Evolutionary conservation across 1,140 invertebrate species (phyloP).

Genomic region (Leguminivora glycinivorella): DNA sequence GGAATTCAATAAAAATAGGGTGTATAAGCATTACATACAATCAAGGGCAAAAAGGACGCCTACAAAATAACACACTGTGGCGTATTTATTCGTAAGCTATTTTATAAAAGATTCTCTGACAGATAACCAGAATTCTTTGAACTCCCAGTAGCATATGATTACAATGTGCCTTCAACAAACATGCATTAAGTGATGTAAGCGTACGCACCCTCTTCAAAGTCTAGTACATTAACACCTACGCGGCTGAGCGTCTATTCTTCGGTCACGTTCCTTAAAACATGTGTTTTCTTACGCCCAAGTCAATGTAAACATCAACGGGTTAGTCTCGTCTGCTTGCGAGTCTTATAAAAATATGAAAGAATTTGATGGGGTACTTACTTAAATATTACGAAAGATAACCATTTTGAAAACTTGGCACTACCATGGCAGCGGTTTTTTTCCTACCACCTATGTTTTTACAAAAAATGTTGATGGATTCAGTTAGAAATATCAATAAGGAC

Average conservation of each 20-base stretch:
- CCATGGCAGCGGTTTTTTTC: neutral
- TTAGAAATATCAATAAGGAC: too few species aligned
- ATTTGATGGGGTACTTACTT: neutral
- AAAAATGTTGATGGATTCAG: too few species aligned
- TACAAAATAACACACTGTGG: too few species aligned
- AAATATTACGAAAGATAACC: neutral
- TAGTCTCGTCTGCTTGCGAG: neutral
- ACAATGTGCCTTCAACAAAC: neutral
- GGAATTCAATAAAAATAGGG: too few species aligned
- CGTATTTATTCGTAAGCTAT: too few species aligned
- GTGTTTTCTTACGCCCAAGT: neutral
- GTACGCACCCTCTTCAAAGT: slow-evolving; percentile 4
- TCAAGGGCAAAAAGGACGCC: too few species aligned
- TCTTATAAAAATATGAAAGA: neutral
- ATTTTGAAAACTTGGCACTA: neutral
- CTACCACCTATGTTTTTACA: too few species aligned
- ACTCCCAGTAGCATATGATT: neutral
- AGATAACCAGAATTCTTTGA: too few species aligned
- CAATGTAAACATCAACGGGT: neutral
- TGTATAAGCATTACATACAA: too few species aligned
- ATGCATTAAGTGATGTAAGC: neutral
- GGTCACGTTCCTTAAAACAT: slow-evolving; percentile 1
- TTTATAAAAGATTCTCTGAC: too few species aligned
- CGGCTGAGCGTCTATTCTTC: neutral
- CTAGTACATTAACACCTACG: neutral